Percentiles rank a stretch among this genome's conserved stretches.
phyloP scores from a whole-genome alignment of 2,888 invertebrate genomes.

The Erebia epiphron region DNA sequence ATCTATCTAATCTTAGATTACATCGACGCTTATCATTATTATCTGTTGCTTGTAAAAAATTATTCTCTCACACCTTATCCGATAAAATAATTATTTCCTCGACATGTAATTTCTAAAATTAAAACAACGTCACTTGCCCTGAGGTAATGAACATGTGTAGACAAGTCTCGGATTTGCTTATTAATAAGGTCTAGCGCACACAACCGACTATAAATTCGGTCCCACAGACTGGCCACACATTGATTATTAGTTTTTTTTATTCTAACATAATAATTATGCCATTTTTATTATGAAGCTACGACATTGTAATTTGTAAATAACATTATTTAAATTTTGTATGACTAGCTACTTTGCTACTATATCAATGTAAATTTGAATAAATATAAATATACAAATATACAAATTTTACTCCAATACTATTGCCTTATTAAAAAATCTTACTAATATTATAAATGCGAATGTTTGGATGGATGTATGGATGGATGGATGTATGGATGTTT shows the following conservation, averaged over 20 bases:
- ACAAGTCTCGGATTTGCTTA: conserved; percentile 67
- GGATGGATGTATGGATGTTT: no score
- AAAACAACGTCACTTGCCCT: conserved; percentile 38
- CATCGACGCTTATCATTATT: background rate
- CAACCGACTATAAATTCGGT: background rate
- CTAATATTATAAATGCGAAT: no score
- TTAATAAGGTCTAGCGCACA: conserved; percentile 52
- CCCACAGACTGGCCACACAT: background rate
- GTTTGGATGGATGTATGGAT: no score
- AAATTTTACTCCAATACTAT: no score
- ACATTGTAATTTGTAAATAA: no score
- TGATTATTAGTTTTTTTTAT: background rate
- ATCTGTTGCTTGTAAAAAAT: background rate
- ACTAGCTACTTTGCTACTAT: no score
- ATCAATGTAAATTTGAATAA: no score
- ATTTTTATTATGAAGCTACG: no score
- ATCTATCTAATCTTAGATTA: conserved; percentile 7
- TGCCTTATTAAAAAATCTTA: no score
- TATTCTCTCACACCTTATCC: conserved; percentile 19
- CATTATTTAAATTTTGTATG: no score
- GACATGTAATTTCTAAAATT: conserved; percentile 35
- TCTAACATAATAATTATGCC: no score
- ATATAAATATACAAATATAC: no score
- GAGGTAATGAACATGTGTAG: conserved; percentile 55
- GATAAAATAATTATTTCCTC: conserved; percentile 15